Evolutionary conservation across 1,140 invertebrate species (phyloP), one percentile per base, ranked within the genome.

Genomic region (Lucilia sericata): DNA sequence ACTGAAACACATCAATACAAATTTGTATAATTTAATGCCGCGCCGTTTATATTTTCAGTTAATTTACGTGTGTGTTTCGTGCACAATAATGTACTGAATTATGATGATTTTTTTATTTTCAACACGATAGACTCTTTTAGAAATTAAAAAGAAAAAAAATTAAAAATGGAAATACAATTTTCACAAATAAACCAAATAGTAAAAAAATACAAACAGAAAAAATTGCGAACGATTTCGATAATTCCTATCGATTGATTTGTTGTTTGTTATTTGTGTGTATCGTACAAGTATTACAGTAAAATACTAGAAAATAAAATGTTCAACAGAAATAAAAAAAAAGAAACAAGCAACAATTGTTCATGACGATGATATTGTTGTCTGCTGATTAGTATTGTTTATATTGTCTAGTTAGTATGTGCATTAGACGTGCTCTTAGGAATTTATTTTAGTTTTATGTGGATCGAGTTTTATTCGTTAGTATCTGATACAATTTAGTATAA

Each of bases 191-290:
- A 80, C 76, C 76, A 80, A 49, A 19, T 21, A 80, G 42, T 49
- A 49, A 25, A 80, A 51, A 21, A 49, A 21, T 49, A 80, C 36
- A 49, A 80, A 42, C 82, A 85, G 70, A 65, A 83, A 74, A 85
- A 82, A 85, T 85, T 80, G 82, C 84, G 74, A 85, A 85, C 51
- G 75, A 83, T 83, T 86, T 86, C 85, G 87, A 87, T 90, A 88
- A 90, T 88, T 86, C 87, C 84, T 83, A 89, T 90, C 88, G 88
- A 89, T 89, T 88, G 85, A 76, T 86, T 84, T 82, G 51, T 55
- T 42, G 42, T 60, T 60, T 60, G 55, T 60, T 60, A 14, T 60
- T 14, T 42, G 4, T 21, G n/a, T 70, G 21, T 21, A 70, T 25
- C 7, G 19, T 70, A 21, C 65, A 70, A 60, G 65, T 70, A 21